A percentile compares a stretch with the other conserved stretches of the same genome.
Evolutionary conservation across 2,888 invertebrate species (phyloP).

Genomic region (Epicampocera succincta): DNA sequence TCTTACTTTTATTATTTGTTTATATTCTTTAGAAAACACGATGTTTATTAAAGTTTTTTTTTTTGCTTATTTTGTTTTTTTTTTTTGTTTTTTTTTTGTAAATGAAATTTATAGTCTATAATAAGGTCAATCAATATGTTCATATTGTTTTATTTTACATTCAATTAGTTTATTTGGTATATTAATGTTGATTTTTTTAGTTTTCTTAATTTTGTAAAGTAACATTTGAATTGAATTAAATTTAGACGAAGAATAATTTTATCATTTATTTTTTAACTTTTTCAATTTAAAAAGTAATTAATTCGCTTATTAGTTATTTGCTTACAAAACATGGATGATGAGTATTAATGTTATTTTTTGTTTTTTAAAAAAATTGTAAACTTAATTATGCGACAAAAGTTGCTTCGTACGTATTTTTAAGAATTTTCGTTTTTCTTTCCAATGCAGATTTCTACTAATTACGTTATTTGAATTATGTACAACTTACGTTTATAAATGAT

Average conservation of each 20-base stretch:
- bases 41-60: constrained; percentile 44
- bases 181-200: constrained; percentile 34
- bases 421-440: constrained; percentile 28
- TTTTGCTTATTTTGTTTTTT: constrained; percentile 14
- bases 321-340: constrained; percentile 49
- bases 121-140: constrained; percentile 67
- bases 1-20: constrained; percentile 25
- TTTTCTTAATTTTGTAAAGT: constrained; percentile 14
- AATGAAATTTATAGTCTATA: constrained; percentile 64
- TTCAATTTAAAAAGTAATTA: constrained; percentile 25
- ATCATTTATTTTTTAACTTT: constrained; percentile 14
- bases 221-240: constrained; percentile 45
- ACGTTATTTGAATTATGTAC: constrained; percentile 47
- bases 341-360: constrained; percentile 43
- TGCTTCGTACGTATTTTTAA: constrained; percentile 62
- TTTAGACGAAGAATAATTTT: constrained; percentile 57
- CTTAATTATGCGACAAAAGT: constrained; percentile 48
- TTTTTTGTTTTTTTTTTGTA: too few relatives aligned
- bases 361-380: constrained; percentile 36
- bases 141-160: constrained; percentile 50
- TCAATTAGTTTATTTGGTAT: constrained; percentile 37
- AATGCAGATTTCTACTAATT: constrained; percentile 14
- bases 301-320: constrained; percentile 41
- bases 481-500: constrained; percentile 13
- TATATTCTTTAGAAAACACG: constrained; percentile 44